Evolutionary conservation across 2,888 invertebrate species (phyloP), one percentile per base, ranked within the genome.

Genomic region (Caenorhabditis sulstoni): DNA sequence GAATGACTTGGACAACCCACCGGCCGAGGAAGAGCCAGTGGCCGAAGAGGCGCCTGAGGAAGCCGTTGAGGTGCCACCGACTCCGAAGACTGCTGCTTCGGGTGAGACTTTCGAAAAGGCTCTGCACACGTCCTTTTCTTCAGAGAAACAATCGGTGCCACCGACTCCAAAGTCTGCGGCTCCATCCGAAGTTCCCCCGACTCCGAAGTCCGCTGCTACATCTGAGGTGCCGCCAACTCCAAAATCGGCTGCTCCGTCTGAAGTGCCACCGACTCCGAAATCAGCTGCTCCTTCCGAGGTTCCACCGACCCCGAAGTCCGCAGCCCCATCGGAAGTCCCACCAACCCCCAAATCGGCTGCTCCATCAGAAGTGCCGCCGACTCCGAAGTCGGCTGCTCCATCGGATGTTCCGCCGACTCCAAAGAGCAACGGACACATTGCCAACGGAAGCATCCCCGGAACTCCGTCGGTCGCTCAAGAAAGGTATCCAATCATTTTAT

Each of bases 1-100:
- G 65, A 89, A 89, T 64, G 87, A 89, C 39, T 74, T 89, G 61
- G 89, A 89, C 68, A 81, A 59, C 37, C 80, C 81, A 50, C 73
- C 79, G 35, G 77, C 62, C 9, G 83, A 85, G 1, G 84, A 86
- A 16, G 81, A 81, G 59, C 78, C 80, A 49, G 79, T 68, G 44
- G 79, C 78, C 11, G 81, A 76, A 16, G 82, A 78, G 11, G 80
- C 81, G 44, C 67, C 65, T 3, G 29, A 29, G 44, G 75, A 79
- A 18, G 81, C 66, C 12, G 61, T 39, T 39, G 77, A 79, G n/a
- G 79, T 77, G 20, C 83, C 83, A 67, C 53, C 83, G 39, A 84
- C 85, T 44, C 84, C 84, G 49, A 81, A 74, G 50, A 82, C 84
- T 22, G 80, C 81, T 45, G 80, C 75, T 57, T 74, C 82, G 20